phyloP scores from a whole-genome alignment of 2,113 vertebrate genomes.

The Elachura formosa region DNA sequence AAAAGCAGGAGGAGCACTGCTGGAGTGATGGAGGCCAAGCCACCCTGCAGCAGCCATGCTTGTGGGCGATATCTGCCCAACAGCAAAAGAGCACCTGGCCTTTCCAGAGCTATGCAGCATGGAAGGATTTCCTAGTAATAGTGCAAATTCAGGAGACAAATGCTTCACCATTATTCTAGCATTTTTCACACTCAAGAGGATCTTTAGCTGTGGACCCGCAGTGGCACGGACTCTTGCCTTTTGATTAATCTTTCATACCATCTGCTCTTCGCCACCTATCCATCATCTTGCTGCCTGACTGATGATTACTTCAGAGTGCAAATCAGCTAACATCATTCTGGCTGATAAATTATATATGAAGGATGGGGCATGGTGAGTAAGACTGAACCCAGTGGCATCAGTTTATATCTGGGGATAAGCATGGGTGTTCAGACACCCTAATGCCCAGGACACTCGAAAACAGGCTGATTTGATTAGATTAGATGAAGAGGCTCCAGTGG shows the following conservation, averaged over 20 bases:
- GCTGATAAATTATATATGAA: constrained; percentile 60
- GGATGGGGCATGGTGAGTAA: not conserved
- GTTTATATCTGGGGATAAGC: not conserved
- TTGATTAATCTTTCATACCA: constrained; percentile 63
- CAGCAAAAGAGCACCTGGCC: not conserved
- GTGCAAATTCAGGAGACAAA: constrained; percentile 51
- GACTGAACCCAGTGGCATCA: not conserved
- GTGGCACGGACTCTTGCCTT: not conserved
- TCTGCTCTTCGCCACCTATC: constrained; percentile 48
- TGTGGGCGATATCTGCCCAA: not conserved
- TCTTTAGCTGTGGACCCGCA: constrained; percentile 21
- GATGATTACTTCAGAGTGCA: constrained; percentile 60
- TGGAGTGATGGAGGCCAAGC: accelerated
- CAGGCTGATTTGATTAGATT: not conserved
- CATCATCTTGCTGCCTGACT: constrained; percentile 45
- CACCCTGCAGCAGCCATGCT: accelerated
- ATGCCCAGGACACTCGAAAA: not conserved
- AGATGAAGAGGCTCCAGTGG: not conserved
- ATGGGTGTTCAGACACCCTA: not conserved
- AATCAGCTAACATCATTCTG: constrained; percentile 54
- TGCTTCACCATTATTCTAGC: constrained; percentile 30
- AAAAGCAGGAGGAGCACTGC: not conserved
- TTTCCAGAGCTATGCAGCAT: not conserved
- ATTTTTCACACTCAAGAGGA: constrained; percentile 54
- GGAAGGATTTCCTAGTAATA: constrained; percentile 2